Conservation (phyloP, 2,113 vertebrate genomes). For the Plectropomus leopardus region DNA sequence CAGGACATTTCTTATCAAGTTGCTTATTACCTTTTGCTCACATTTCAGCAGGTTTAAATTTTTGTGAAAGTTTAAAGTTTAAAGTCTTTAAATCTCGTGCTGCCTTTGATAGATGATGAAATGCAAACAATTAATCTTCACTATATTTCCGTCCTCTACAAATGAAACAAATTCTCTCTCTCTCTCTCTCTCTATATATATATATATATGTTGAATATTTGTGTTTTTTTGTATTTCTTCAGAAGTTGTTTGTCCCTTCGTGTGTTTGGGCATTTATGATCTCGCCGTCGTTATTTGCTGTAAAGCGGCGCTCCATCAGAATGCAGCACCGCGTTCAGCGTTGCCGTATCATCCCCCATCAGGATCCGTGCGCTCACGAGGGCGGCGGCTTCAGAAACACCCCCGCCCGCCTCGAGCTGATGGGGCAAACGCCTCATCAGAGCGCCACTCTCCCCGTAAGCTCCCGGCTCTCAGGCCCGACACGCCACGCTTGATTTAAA, state of each 20-base stretch:
- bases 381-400: constrained; percentile 34
- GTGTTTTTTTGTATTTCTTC: not conserved
- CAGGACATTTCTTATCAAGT: too few species aligned
- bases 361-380: not conserved
- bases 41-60: too few species aligned
- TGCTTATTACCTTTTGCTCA: too few species aligned
- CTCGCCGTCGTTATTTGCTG: not conserved
- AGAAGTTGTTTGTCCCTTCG: not conserved
- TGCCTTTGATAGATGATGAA: too few species aligned
- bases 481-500: constrained; percentile 58
- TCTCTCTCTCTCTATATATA: too few species aligned
- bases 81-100: too few species aligned
- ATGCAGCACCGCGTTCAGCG: constrained; percentile 38
- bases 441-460: constrained; percentile 28
- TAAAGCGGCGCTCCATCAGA: not conserved
- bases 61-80: too few species aligned
- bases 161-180: not conserved
- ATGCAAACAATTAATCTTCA: not conserved
- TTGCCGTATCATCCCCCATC: constrained; percentile 30
- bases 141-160: not conserved
- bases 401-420: constrained; percentile 48
- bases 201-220: not conserved
- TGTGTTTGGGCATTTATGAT: not conserved
- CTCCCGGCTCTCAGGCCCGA: constrained; percentile 37
- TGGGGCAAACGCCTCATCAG: constrained; percentile 62